Percentiles rank a stretch among this genome's conserved stretches.
These are phyloP conservation scores for Carpatolechia fugitivella DNA, from an alignment of 2,888 invertebrate genomes.

Conservation along the genomic window DNA sequence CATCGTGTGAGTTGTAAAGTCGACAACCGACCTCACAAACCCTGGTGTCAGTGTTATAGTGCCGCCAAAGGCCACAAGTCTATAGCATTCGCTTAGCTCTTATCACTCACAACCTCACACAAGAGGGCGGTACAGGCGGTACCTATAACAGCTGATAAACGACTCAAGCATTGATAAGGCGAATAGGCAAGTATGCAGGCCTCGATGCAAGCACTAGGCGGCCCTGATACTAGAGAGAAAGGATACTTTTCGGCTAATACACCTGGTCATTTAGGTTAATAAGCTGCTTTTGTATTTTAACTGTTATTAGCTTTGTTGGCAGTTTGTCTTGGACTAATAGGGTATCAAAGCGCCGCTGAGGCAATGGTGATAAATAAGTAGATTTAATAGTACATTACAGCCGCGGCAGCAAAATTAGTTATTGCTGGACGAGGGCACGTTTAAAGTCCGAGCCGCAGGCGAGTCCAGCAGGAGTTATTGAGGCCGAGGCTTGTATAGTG, in stretches of 20 bases:
- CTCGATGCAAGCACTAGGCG: neutral
- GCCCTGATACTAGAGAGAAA: slow-evolving; percentile 6
- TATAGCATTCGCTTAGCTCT: neutral
- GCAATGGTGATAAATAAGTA: neutral
- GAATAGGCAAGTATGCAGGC: neutral
- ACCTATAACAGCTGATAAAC: neutral
- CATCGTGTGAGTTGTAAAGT: too few relatives aligned
- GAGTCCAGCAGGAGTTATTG: too few relatives aligned
- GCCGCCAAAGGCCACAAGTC: too few relatives aligned
- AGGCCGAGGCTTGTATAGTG: too few relatives aligned
- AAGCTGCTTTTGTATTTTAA: slow-evolving; percentile 18
- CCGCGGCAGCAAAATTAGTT: too few relatives aligned
- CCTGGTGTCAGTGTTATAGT: too few relatives aligned
- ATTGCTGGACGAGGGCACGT: too few relatives aligned
- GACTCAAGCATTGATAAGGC: neutral
- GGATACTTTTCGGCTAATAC: slow-evolving; percentile 10
- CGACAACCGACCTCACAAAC: too few relatives aligned
- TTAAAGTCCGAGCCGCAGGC: too few relatives aligned
- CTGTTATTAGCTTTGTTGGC: neutral
- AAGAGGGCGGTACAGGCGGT: neutral
- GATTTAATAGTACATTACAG: too few relatives aligned
- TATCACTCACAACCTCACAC: neutral
- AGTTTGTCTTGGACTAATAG: neutral
- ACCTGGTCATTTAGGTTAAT: slow-evolving; percentile 20
- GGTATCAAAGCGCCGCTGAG: too few relatives aligned